Conservation (phyloP, 2,888 invertebrate species). For the Eurytoma adleriae region DNA sequence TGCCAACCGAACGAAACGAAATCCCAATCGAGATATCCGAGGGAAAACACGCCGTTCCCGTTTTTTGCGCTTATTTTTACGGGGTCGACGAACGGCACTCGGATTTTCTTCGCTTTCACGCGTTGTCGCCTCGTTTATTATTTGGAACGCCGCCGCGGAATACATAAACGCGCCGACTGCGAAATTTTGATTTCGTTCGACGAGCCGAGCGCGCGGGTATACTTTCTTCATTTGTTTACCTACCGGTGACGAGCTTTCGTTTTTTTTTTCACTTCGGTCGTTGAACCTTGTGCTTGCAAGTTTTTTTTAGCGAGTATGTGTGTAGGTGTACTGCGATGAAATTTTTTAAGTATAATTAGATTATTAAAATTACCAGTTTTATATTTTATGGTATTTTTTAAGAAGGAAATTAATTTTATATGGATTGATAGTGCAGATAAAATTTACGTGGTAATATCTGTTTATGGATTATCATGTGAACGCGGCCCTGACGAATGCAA, state of each 20-base stretch:
- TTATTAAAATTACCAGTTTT: too few species aligned
- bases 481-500: too few species aligned
- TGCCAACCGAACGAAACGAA: too few species aligned
- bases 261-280: not conserved
- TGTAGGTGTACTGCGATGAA: too few species aligned
- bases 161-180: not conserved
- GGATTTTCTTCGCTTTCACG: constrained; percentile 21
- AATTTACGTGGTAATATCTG: too few species aligned
- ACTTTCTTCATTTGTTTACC: not conserved
- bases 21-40: not conserved
- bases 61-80: constrained; percentile 9
- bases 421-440: too few species aligned
- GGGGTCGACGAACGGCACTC: constrained; percentile 24
- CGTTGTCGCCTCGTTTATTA: constrained; percentile 1
- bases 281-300: not conserved
- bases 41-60: not conserved
- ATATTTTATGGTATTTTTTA: too few species aligned
- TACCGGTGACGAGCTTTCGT: not conserved
- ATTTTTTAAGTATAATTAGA: too few species aligned
- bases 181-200: constrained; percentile 15
- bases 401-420: too few species aligned
- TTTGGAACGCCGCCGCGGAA: not conserved
- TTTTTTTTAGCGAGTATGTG: too few species aligned
- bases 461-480: too few species aligned
- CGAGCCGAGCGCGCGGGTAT: too few species aligned